phyloP scores from a whole-genome alignment of 2,113 vertebrate species.

The Atractosteus spatula region DNA sequence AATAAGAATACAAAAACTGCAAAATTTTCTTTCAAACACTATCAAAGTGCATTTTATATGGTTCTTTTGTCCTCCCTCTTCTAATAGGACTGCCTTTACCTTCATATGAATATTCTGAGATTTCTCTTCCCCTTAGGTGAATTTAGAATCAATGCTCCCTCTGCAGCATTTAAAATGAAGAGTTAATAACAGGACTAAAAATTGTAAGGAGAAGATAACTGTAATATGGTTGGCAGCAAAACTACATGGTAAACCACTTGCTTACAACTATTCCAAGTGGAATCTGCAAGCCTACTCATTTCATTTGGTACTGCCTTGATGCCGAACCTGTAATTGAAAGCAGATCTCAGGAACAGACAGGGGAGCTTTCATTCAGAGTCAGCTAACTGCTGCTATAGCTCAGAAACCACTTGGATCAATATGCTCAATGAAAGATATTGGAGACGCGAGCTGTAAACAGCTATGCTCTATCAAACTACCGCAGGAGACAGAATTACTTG shows the following conservation, averaged over 20 bases:
- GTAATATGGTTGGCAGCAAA: neutral
- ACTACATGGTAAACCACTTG: neutral
- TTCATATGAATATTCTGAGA: too few relatives aligned
- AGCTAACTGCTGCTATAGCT: neutral
- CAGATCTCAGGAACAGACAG: neutral
- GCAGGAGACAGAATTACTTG: neutral
- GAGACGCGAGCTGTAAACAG: neutral
- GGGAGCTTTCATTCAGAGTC: neutral
- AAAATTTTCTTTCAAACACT: too few relatives aligned
- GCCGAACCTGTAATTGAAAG: neutral
- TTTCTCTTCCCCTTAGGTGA: too few relatives aligned
- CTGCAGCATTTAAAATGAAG: neutral
- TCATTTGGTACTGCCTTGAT: neutral
- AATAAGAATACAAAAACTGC: too few relatives aligned
- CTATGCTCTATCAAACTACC: neutral
- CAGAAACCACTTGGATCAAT: neutral
- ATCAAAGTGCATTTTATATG: too few relatives aligned
- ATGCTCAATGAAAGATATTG: neutral
- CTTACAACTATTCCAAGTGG: neutral
- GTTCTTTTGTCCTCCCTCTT: too few relatives aligned
- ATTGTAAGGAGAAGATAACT: neutral
- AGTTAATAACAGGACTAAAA: neutral
- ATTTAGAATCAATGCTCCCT: too few relatives aligned
- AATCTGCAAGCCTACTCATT: neutral
- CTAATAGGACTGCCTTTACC: too few relatives aligned